A percentile compares a stretch with the other conserved stretches of the same genome.
Evolutionary conservation across 2,797 vertebrate genomes (phyloP).

Genomic region (Syngnathus acus): DNA sequence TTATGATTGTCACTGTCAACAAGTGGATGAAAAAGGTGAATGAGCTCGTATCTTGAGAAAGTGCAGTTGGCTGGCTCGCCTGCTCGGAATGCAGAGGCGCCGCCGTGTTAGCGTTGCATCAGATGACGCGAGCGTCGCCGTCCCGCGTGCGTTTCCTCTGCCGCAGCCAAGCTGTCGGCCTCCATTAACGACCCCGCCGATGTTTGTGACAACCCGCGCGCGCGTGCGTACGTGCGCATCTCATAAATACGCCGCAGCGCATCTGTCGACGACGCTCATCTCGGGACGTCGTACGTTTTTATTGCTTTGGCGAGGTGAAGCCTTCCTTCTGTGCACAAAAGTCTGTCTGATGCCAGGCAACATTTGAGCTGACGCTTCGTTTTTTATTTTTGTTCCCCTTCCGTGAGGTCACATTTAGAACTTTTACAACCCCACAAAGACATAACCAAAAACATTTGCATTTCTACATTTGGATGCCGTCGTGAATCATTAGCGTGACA

Average conservation of each 20-base stretch:
- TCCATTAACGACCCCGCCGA: conserved; percentile 63
- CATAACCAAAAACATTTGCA: neutral
- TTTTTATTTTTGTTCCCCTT: neutral
- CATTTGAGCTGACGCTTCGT: conserved; percentile 1
- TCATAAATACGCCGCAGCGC: conserved; percentile 38
- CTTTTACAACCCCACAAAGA: neutral
- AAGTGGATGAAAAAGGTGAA: neutral
- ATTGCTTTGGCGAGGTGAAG: conserved; percentile 19
- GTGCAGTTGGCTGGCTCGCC: neutral
- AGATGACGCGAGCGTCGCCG: conserved; percentile 13
- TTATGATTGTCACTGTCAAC: neutral
- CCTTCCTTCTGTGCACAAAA: conserved; percentile 5
- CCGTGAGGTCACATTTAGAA: conserved; percentile 3
- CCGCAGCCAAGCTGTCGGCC: conserved; percentile 59
- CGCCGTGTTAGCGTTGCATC: conserved; percentile 32
- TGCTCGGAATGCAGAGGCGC: neutral
- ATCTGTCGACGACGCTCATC: conserved; percentile 38
- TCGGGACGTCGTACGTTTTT: conserved; percentile 36
- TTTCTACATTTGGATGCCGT: conserved; percentile 1
- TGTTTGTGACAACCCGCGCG: conserved; percentile 51
- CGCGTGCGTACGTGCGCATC: neutral
- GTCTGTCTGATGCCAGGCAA: neutral
- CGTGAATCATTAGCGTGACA: neutral
- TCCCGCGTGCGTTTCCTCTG: conserved; percentile 53
- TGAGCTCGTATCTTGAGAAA: neutral